Percentiles rank a stretch among this genome's conserved stretches.
Conservation (phyloP, 2,888 invertebrate species). For the Sinodicranocentrus sp. region DNA sequence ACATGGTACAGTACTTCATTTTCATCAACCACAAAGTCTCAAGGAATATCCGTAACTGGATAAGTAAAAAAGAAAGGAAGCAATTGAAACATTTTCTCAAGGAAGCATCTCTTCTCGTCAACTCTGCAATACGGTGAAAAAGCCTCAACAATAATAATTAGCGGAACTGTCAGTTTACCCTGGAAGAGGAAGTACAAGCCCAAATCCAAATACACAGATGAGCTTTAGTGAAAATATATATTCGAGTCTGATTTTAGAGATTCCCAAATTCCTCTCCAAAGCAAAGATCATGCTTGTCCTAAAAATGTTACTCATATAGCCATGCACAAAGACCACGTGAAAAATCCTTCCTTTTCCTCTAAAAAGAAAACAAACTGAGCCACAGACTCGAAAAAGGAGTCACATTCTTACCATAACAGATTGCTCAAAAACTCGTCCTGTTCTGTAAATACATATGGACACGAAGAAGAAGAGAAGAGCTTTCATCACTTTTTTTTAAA, state of each 20-base stretch:
- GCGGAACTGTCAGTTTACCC: constrained; percentile 73
- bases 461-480: background rate
- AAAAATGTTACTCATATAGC: too few species aligned
- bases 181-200: constrained; percentile 72
- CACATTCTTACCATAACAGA: constrained; percentile 48
- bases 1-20: too few species aligned
- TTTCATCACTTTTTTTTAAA: background rate
- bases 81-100: too few species aligned
- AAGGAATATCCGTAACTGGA: too few species aligned
- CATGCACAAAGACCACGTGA: constrained; percentile 34
- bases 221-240: constrained; percentile 5
- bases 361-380: constrained; percentile 71
- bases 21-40: too few species aligned
- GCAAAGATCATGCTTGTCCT: too few species aligned
- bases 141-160: constrained; percentile 67
- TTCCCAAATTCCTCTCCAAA: too few species aligned
- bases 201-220: constrained; percentile 70
- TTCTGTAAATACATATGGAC: constrained; percentile 3
- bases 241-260: too few species aligned
- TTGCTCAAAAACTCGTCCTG: constrained; percentile 38
- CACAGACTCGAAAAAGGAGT: constrained; percentile 49
- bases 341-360: constrained; percentile 47
- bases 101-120: too few species aligned
- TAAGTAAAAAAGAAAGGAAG: too few species aligned
- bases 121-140: constrained; percentile 19